Evolutionary conservation across 92 coral and sea anemone species (phyloP), one percentile per base, ranked within the genome.

Genomic region (Palythoa grandis): DNA sequence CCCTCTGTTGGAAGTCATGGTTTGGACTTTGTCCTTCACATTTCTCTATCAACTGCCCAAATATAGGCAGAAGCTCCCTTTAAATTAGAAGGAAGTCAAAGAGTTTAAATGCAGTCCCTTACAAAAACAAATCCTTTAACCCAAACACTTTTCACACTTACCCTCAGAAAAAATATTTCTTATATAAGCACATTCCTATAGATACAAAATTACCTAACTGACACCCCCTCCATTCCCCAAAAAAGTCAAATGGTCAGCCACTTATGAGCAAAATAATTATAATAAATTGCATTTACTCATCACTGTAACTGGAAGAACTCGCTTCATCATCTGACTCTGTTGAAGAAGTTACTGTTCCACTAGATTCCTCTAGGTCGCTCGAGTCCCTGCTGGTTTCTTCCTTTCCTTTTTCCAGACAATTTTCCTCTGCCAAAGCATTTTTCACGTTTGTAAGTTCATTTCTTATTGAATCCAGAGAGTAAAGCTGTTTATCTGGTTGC

Each of bases 241-340:
- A 17, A 17, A 13, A 13, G 63, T 57, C n/a, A 57, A 57, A 17
- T 19, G 16, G 63, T 12, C 50, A 43, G 63, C 63, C 63, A 57
- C 16, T 19, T 19, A 19, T 19, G 7, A 23, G 25, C 3, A 29
- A 22, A 23, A 68, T 11, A 25, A 9, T 29, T 29, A 29, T 1
- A 68, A 68, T 23, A 23, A 68, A 75, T 37, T 78, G 56, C 15
- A 87, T 29, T 79, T 86, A 83, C 61, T 38, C 89, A 61, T 83
- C 91, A 91, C 86, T 91, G 29, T 90, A 82, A n/a, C n/a, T n/a
- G 12, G 92, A 86, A 14, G 84, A 84, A 72, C 88, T 82, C 19
- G 88, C 86, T 68, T 87, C 88, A 78, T 86, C 83, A 52, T 91
- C 91, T 61, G 86, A 84, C 48, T 91, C 93, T 25, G 87, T 83